These are phyloP conservation scores for Plestiodon gilberti DNA, from an alignment of 2,113 vertebrate genomes.

Conservation along the genomic window DNA sequence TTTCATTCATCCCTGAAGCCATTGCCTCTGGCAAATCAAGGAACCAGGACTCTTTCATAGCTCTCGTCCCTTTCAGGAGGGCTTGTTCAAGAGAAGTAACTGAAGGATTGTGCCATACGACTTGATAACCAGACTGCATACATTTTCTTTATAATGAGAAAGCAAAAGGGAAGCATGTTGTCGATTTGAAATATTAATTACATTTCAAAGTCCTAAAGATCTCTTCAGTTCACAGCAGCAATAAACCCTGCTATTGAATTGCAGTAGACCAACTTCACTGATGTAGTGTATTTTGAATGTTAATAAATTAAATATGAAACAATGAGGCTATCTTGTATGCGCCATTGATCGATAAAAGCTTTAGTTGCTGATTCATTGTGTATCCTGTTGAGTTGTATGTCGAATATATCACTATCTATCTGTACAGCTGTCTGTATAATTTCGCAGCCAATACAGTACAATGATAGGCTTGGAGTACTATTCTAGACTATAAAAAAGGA, in stretches of 20 bases:
- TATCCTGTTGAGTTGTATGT: conserved; percentile 31
- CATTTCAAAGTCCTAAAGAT: conserved; percentile 11
- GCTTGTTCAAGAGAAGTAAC: background rate
- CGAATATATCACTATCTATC: too few relatives aligned
- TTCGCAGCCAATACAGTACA: conserved; percentile 41
- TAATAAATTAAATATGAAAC: conserved; percentile 28
- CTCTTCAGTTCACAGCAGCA: background rate
- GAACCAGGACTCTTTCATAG: background rate
- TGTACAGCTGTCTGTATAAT: conserved; percentile 2
- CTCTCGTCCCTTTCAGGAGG: background rate
- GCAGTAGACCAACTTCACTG: conserved; percentile 8
- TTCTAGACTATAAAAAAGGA: conserved; percentile 25
- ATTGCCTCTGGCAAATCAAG: background rate
- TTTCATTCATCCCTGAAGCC: background rate
- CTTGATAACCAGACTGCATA: background rate
- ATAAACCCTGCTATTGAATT: conserved; percentile 31
- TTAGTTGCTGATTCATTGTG: conserved; percentile 38
- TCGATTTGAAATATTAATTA: conserved; percentile 17
- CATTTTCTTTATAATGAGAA: background rate
- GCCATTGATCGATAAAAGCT: conserved; percentile 39
- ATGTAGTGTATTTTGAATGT: conserved; percentile 29
- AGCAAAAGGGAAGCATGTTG: fast-evolving
- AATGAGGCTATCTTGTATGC: background rate
- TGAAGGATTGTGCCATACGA: background rate
- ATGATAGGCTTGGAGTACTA: conserved; percentile 43